Conservation (phyloP, 2,113 vertebrate species). For the Oncorhynchus kisutch region DNA sequence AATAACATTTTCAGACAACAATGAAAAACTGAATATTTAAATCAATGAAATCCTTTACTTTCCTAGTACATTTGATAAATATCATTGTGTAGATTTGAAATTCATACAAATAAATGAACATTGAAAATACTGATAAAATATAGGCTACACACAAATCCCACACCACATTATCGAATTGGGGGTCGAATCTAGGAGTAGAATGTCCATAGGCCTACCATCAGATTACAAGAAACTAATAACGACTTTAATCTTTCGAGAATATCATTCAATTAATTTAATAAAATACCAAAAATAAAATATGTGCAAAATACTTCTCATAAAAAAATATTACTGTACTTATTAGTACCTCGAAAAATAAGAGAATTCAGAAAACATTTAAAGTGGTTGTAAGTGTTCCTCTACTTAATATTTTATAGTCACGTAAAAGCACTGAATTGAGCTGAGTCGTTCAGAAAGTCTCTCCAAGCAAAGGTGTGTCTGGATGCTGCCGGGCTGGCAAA, state of each 20-base stretch:
- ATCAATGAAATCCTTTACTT: neutral
- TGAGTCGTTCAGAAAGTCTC: constrained; percentile 65
- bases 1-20: neutral
- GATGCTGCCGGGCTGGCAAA: constrained; percentile 77
- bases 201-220: neutral
- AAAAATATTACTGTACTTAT: neutral
- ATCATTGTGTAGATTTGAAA: neutral
- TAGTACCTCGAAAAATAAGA: constrained; percentile 31
- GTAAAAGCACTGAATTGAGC: constrained; percentile 43
- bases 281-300: constrained; percentile 57
- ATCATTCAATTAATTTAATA: neutral
- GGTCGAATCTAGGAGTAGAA: neutral
- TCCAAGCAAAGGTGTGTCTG: constrained; percentile 82
- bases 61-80: neutral
- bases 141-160: too few relatives aligned
- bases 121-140: too few relatives aligned
- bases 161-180: neutral
- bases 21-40: neutral
- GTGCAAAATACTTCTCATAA: constrained; percentile 72
- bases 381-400: constrained; percentile 42
- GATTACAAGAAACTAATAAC: neutral
- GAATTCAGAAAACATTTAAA: neutral
- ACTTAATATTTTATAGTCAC: neutral
- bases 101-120: neutral
- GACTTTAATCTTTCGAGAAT: neutral